Evolutionary conservation across 2,888 invertebrate genomes (phyloP).

Genomic region (Troides helena): DNA sequence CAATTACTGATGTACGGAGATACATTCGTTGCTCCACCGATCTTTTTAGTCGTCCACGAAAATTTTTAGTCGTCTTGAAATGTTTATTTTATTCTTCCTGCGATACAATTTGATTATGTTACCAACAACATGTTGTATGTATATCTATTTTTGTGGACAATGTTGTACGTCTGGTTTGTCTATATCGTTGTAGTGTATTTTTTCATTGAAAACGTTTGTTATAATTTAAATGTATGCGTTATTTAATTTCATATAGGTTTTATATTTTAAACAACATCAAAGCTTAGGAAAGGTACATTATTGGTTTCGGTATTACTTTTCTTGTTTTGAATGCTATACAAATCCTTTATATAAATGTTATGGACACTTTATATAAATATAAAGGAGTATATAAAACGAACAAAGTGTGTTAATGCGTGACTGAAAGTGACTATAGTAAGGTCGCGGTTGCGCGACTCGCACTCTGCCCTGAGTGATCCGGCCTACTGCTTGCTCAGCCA

Average conservation of each 20-base stretch:
- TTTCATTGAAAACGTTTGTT: neutral
- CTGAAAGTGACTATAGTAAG: neutral
- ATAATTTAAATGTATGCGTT: neutral
- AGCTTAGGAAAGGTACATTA: neutral
- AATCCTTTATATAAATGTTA: neutral
- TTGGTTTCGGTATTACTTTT: neutral
- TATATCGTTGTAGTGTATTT: neutral
- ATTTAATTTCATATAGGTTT: neutral
- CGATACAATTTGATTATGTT: neutral
- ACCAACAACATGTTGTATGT: neutral
- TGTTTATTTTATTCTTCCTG: neutral
- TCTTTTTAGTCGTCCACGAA: slow-evolving; percentile 3
- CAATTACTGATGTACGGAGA: slow-evolving; percentile 10
- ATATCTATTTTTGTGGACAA: slow-evolving; percentile 1
- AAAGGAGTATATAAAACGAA: neutral
- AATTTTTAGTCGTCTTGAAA: slow-evolving; percentile 7
- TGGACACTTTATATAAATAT: neutral
- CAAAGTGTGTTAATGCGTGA: neutral
- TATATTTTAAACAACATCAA: neutral
- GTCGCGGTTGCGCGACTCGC: neutral
- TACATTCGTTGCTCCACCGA: neutral
- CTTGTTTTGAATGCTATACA: neutral
- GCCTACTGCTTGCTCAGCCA: neutral
- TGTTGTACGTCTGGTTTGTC: neutral
- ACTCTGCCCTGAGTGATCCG: neutral